These are phyloP conservation scores for Xiphorhynchus elegans DNA, from an alignment of 2,113 vertebrate genomes.

Conservation along the genomic window DNA sequence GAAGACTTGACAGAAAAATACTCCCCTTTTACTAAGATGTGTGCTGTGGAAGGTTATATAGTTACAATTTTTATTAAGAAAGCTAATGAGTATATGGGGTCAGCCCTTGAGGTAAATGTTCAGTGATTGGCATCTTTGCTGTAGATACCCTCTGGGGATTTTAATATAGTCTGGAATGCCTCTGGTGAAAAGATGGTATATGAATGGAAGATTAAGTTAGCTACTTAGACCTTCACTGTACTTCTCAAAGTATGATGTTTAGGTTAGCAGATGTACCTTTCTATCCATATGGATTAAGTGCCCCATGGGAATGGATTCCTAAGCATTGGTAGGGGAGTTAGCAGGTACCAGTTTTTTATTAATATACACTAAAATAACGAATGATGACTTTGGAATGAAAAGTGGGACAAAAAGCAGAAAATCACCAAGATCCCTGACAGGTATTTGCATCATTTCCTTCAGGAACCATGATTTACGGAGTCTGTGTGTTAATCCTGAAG, in stretches of 20 bases:
- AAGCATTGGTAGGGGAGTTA: background rate
- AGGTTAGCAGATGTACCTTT: background rate
- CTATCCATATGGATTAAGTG: background rate
- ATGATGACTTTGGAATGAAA: background rate
- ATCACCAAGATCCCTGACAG: background rate
- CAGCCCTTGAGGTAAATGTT: background rate
- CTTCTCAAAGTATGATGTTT: background rate
- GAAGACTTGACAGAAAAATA: background rate
- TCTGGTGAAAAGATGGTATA: background rate
- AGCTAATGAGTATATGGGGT: background rate
- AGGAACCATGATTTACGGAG: background rate
- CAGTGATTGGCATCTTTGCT: background rate
- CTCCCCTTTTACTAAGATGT: background rate
- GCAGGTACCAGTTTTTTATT: background rate
- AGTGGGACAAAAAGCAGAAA: background rate
- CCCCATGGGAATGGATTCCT: background rate
- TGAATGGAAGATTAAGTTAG: background rate
- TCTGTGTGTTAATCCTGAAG: background rate
- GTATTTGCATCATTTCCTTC: background rate
- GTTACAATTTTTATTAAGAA: background rate
- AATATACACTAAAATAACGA: background rate
- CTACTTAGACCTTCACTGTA: background rate
- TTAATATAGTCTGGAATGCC: background rate
- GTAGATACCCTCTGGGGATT: background rate
- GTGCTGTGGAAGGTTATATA: background rate